phyloP scores from a whole-genome alignment of 2,797 vertebrate genomes.

The Manis javanica region DNA sequence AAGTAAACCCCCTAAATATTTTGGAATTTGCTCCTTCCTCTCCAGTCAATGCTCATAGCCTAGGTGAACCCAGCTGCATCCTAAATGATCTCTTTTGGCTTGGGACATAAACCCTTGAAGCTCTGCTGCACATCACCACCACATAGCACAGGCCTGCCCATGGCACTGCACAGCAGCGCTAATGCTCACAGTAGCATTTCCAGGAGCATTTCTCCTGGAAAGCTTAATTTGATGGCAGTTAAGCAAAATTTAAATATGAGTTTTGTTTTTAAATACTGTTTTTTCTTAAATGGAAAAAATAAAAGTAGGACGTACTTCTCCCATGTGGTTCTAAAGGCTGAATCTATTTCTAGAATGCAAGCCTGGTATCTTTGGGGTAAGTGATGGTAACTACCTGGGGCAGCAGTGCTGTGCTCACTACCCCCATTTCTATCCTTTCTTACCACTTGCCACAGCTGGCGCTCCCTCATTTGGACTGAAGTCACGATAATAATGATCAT shows the following conservation, averaged over 20 bases:
- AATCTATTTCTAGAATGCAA: background rate
- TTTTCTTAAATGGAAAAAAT: background rate
- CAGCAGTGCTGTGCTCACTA: background rate
- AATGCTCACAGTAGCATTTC: background rate
- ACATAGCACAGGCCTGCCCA: accelerated
- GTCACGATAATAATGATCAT: too few species aligned
- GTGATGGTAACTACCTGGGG: background rate
- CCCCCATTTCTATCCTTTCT: background rate
- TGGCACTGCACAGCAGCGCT: accelerated
- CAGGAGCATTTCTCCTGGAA: background rate
- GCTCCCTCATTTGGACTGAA: background rate
- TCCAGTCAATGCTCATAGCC: background rate
- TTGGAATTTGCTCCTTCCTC: background rate
- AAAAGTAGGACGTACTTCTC: background rate
- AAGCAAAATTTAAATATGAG: background rate
- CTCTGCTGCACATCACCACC: background rate
- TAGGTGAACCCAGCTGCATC: background rate
- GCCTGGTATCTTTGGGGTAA: background rate
- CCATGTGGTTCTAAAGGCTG: background rate
- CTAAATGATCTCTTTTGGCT: too few species aligned
- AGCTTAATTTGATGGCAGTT: background rate
- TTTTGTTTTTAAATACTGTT: background rate
- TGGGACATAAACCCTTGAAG: accelerated
- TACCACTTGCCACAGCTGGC: background rate
- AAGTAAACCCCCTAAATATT: background rate